These are phyloP conservation scores for Thalassarche chlororhynchos DNA, from an alignment of 2,113 vertebrate species.

Conservation along the genomic window DNA sequence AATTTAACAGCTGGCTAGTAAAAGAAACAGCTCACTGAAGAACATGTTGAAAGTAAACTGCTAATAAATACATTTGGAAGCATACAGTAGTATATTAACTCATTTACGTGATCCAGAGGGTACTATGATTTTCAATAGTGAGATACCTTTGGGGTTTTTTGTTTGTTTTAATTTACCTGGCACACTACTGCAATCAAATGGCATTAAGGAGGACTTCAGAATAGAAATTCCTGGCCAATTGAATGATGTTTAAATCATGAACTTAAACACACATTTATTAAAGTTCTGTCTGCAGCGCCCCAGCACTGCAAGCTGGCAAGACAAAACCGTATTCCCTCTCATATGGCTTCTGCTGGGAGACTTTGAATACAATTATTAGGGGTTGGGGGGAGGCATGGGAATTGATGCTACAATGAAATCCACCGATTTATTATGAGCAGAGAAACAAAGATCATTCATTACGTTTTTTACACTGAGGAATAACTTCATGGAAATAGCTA, in stretches of 20 bases:
- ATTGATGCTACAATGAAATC: background rate
- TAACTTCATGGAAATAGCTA: background rate
- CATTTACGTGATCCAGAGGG: background rate
- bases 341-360: background rate
- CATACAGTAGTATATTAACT: background rate
- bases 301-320: background rate
- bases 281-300: background rate
- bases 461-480: background rate
- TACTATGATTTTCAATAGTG: background rate
- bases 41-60: conserved; percentile 1
- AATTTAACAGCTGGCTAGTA: conserved; percentile 15
- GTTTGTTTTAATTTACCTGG: background rate
- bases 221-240: background rate
- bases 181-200: background rate
- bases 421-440: background rate
- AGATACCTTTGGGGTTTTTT: background rate
- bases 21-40: background rate
- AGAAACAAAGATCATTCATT: background rate
- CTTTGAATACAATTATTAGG: background rate
- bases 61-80: conserved; percentile 13
- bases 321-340: background rate
- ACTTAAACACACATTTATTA: background rate
- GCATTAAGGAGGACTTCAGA: background rate
- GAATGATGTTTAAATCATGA: background rate
- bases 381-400: background rate